Percentiles rank a stretch among this genome's conserved stretches.
These are phyloP conservation scores for Acanthiza pusilla DNA, from an alignment of 2,797 vertebrate species.

Conservation along the genomic window DNA sequence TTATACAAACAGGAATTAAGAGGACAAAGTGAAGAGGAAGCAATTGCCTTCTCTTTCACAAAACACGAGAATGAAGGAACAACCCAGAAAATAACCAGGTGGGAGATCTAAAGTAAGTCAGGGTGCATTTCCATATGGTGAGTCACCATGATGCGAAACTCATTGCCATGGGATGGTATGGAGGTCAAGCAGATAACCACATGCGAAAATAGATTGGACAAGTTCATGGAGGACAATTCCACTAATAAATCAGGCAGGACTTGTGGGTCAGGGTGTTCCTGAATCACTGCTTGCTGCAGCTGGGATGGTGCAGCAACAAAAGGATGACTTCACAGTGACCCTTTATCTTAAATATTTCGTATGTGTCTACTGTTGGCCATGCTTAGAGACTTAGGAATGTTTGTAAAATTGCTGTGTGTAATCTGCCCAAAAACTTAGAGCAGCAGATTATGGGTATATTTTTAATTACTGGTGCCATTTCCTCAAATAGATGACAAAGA, in stretches of 20 bases:
- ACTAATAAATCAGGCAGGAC: background rate
- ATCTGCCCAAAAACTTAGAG: background rate
- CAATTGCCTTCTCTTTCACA: background rate
- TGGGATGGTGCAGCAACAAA: background rate
- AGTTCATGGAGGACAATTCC: background rate
- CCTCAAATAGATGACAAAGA: background rate
- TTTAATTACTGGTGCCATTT: background rate
- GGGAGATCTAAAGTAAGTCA: background rate
- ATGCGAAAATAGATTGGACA: background rate
- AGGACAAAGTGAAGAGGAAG: background rate
- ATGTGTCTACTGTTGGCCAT: fast-evolving
- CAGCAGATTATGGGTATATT: background rate
- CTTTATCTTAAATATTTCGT: background rate
- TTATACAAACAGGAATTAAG: background rate
- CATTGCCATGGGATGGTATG: background rate
- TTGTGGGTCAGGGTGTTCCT: background rate
- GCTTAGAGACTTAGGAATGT: background rate
- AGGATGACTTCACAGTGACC: background rate
- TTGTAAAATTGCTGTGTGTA: background rate
- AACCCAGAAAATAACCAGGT: background rate
- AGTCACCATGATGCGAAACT: background rate
- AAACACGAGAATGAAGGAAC: background rate
- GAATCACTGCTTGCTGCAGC: background rate
- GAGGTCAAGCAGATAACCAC: background rate
- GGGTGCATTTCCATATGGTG: background rate